Evolutionary conservation across 2,888 invertebrate species (phyloP).

Genomic region (Herminia tarsipennalis): DNA sequence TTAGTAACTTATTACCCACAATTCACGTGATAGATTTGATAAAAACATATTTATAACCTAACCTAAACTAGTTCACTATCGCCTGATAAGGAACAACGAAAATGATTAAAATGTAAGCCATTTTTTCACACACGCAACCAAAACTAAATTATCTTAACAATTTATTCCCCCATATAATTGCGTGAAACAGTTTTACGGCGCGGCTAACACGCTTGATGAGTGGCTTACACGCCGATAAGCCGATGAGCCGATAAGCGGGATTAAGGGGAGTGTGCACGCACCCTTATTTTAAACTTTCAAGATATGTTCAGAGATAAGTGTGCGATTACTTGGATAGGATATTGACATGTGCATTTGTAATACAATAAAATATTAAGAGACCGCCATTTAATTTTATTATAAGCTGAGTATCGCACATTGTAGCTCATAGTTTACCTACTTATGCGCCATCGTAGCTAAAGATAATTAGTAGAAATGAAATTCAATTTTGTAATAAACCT

Average conservation of each 20-base stretch:
- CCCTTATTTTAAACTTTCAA: conserved; percentile 73
- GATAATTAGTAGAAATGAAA: too few species aligned
- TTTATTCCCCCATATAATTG: conserved; percentile 37
- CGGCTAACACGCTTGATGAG: conserved; percentile 63
- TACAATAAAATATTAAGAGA: too few species aligned
- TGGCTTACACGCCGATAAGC: conserved; percentile 74
- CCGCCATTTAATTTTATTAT: too few species aligned
- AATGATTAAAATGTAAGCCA: not conserved
- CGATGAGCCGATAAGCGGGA: conserved; percentile 61
- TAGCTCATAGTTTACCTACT: too few species aligned
- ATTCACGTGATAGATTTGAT: too few species aligned
- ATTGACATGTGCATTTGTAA: conserved; percentile 4
- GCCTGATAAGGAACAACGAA: not conserved
- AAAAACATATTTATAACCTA: too few species aligned
- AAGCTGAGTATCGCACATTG: too few species aligned
- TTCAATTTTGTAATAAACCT: too few species aligned
- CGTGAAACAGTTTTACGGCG: conserved; percentile 40
- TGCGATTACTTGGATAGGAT: conserved; percentile 14
- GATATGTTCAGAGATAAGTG: conserved; percentile 55
- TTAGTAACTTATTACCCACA: too few species aligned
- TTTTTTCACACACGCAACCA: conserved; percentile 15
- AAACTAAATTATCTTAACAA: conserved; percentile 26
- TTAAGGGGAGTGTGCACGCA: conserved; percentile 53
- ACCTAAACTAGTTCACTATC: too few species aligned
- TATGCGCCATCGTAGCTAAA: too few species aligned